phyloP scores from a whole-genome alignment of 2,797 vertebrate genomes.

The Macroramphosus scolopax region DNA sequence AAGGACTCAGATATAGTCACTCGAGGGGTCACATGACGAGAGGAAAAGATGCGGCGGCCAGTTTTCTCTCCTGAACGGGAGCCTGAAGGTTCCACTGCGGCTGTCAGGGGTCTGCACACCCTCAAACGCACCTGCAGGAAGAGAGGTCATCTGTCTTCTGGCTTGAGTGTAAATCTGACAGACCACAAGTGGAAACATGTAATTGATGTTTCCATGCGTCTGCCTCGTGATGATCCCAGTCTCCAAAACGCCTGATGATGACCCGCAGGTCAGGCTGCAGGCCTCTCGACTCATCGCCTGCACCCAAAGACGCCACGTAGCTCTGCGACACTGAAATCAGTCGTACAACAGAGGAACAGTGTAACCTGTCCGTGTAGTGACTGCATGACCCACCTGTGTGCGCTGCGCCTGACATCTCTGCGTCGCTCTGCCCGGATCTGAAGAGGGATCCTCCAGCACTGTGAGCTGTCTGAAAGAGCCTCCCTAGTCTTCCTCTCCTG shows the following conservation, averaged over 20 bases:
- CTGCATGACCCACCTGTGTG: slow-evolving; percentile 70
- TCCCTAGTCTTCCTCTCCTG: slow-evolving; percentile 56
- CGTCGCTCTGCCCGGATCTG: slow-evolving; percentile 65
- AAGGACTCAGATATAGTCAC: slow-evolving; percentile 38
- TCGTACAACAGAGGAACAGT: no score
- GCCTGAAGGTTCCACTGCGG: slow-evolving; percentile 44
- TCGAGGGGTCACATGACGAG: slow-evolving; percentile 61
- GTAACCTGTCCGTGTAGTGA: slow-evolving; percentile 43
- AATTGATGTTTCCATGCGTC: no score
- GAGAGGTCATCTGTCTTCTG: slow-evolving; percentile 1
- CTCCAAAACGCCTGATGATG: no score
- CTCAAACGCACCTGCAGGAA: slow-evolving; percentile 27
- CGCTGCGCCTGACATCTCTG: slow-evolving; percentile 66
- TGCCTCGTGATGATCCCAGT: no score
- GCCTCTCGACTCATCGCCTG: no score
- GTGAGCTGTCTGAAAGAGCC: slow-evolving; percentile 65
- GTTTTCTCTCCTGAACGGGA: slow-evolving; percentile 12
- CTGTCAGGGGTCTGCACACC: slow-evolving; percentile 29
- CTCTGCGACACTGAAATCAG: neutral
- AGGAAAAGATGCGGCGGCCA: slow-evolving; percentile 50
- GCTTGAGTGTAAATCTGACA: neutral
- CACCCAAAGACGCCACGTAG: no score
- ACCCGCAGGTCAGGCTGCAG: no score
- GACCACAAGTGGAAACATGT: neutral
- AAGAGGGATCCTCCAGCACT: slow-evolving; percentile 66